These are phyloP conservation scores for Clinocottus analis DNA, from an alignment of 2,113 vertebrate genomes.

Conservation along the genomic window DNA sequence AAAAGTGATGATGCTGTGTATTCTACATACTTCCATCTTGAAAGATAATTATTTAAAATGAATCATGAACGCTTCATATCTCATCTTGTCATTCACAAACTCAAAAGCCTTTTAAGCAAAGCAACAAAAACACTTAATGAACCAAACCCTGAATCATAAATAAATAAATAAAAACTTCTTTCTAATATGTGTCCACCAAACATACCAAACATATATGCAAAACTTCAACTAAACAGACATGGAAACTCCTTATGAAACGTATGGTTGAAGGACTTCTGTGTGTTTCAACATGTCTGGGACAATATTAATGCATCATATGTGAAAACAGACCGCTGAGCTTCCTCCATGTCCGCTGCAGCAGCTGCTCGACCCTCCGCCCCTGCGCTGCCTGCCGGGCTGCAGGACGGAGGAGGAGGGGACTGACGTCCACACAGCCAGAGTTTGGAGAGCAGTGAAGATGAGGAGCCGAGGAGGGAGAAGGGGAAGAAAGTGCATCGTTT, in stretches of 20 bases:
- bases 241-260: background rate
- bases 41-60: background rate
- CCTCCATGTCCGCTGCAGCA: too few relatives aligned
- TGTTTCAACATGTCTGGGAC: background rate
- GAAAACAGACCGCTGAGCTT: background rate
- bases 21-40: background rate
- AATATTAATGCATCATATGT: background rate
- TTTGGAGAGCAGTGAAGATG: conserved; percentile 48
- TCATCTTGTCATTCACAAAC: background rate
- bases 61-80: background rate
- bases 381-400: conserved; percentile 1
- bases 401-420: conserved; percentile 17
- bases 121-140: background rate
- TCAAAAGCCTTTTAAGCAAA: background rate
- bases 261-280: background rate
- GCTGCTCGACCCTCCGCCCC: background rate
- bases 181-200: too few relatives aligned
- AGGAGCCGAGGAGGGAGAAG: conserved; percentile 25
- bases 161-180: too few relatives aligned
- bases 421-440: conserved; percentile 58
- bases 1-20: background rate
- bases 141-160: too few relatives aligned
- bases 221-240: background rate
- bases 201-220: too few relatives aligned
- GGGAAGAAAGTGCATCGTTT: background rate